Conservation (phyloP, 2,113 vertebrate species). For the Quiscalus mexicanus region DNA sequence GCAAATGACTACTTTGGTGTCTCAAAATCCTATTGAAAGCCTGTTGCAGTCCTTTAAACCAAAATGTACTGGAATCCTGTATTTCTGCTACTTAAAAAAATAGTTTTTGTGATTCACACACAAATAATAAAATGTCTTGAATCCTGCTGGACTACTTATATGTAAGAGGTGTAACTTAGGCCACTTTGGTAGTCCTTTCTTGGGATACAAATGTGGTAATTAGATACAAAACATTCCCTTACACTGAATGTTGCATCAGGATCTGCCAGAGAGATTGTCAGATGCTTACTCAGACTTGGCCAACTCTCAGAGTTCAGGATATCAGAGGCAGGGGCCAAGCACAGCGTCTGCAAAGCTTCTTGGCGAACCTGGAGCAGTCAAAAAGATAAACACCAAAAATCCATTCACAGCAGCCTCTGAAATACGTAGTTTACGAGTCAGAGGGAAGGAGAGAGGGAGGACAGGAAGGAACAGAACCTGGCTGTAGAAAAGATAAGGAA, state of each 20-base stretch:
- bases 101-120: background rate
- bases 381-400: background rate
- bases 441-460: background rate
- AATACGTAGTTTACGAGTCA: background rate
- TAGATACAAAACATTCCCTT: constrained; percentile 48
- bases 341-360: constrained; percentile 86
- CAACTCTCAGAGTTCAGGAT: constrained; percentile 90
- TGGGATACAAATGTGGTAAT: background rate
- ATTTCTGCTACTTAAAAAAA: background rate
- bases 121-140: background rate
- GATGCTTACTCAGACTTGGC: constrained; percentile 83
- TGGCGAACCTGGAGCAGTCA: constrained; percentile 80
- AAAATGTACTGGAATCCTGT: background rate
- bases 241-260: constrained; percentile 87
- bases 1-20: background rate
- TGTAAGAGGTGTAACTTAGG: background rate
- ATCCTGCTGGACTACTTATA: background rate
- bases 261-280: constrained; percentile 81
- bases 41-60: background rate
- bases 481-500: background rate
- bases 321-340: constrained; percentile 87
- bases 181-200: background rate
- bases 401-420: background rate
- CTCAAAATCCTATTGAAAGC: background rate
- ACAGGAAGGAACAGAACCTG: background rate